phyloP scores from a whole-genome alignment of 2,797 vertebrate species.

The Hylomyscus alleni region DNA sequence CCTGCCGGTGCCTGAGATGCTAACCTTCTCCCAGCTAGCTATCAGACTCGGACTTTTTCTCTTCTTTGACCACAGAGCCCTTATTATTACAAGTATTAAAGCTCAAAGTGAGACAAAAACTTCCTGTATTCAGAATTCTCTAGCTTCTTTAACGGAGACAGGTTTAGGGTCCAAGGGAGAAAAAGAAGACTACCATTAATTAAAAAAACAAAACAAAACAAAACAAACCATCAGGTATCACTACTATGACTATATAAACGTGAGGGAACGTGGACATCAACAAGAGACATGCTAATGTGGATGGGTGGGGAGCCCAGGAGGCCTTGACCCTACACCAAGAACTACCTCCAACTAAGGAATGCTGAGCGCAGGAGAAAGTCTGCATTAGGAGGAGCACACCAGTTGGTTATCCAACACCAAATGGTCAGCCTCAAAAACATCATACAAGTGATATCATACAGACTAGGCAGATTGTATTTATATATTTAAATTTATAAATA shows the following conservation, averaged over 20 bases:
- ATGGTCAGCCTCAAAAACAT: neutral
- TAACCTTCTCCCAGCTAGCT: neutral
- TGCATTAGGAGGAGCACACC: neutral
- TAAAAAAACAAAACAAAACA: neutral
- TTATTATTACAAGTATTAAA: conserved; percentile 73
- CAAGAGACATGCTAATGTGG: neutral
- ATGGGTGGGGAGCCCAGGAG: neutral
- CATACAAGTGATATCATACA: neutral
- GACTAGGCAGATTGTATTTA: neutral
- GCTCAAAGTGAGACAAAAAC: conserved; percentile 68
- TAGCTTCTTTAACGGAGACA: conserved; percentile 67
- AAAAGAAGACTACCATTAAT: neutral
- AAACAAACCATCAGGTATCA: neutral
- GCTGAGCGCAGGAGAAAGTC: neutral
- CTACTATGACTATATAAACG: too few relatives aligned
- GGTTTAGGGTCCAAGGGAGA: conserved; percentile 15
- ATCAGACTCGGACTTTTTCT: neutral
- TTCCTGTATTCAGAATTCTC: conserved; percentile 68
- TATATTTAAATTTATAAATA: neutral
- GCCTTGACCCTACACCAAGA: neutral
- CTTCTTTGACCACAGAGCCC: conserved; percentile 55
- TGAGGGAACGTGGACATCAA: neutral
- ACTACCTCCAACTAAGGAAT: too few relatives aligned
- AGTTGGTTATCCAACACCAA: neutral
- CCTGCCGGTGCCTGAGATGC: conserved; percentile 52